phyloP scores from a whole-genome alignment of 2,888 invertebrate genomes.

The Andrena bicolor region DNA sequence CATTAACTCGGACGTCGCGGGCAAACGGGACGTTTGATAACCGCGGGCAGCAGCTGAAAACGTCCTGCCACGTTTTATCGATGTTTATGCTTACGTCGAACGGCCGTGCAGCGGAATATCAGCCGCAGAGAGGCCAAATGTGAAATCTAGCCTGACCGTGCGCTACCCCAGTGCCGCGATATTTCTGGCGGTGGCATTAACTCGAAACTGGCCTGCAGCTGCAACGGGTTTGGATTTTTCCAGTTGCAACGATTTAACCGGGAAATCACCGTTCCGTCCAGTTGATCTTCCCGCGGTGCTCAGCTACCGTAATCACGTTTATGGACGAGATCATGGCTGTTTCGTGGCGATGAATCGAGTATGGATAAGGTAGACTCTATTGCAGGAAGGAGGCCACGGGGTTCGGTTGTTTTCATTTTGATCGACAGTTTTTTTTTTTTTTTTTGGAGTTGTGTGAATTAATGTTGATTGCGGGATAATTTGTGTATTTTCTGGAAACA shows the following conservation, averaged over 20 bases:
- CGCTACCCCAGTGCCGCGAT: background rate
- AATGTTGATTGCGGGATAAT: too few species aligned
- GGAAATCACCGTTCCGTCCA: background rate
- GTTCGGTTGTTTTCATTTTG: too few species aligned
- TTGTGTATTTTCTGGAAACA: too few species aligned
- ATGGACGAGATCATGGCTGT: background rate
- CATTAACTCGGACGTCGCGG: constrained; percentile 15
- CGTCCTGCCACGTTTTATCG: constrained; percentile 5
- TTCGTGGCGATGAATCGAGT: background rate
- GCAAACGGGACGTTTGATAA: background rate
- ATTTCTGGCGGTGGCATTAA: background rate
- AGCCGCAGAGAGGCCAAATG: constrained; percentile 7
- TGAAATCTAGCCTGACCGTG: background rate
- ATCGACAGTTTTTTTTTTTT: too few species aligned
- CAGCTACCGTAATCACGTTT: constrained; percentile 19
- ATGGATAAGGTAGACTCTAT: background rate
- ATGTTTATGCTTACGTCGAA: constrained; percentile 15
- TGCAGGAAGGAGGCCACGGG: background rate
- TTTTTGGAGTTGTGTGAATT: too few species aligned
- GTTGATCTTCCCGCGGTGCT: constrained; percentile 28
- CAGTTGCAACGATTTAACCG: constrained; percentile 1
- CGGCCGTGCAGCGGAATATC: background rate
- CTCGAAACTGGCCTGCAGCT: background rate
- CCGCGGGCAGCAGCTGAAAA: background rate
- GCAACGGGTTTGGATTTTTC: constrained; percentile 9